Percentiles rank a stretch among this genome's conserved stretches.
These are phyloP conservation scores for Conomelus anceps DNA, from an alignment of 2,888 invertebrate genomes.

Conservation along the genomic window DNA sequence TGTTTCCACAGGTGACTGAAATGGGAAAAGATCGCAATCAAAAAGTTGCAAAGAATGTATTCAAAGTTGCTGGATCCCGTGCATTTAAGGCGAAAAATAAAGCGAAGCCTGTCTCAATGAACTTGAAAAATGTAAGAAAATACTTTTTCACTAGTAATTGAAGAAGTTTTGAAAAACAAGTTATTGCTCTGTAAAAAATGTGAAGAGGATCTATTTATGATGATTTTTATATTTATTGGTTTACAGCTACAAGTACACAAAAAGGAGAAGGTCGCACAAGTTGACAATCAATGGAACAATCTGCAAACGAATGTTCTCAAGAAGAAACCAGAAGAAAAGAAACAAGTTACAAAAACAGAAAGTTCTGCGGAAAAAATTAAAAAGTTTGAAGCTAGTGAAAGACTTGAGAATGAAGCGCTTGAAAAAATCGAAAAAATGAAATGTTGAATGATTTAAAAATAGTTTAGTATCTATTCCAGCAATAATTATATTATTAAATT, in stretches of 20 bases:
- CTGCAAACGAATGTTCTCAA: slow-evolving; percentile 37
- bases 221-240: background rate
- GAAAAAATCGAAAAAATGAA: slow-evolving; percentile 28
- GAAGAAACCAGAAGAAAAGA: slow-evolving; percentile 28
- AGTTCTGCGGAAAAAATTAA: slow-evolving; percentile 19
- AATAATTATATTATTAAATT: background rate
- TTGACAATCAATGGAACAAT: slow-evolving; percentile 40
- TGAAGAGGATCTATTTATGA: background rate
- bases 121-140: slow-evolving; percentile 36
- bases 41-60: slow-evolving; percentile 35
- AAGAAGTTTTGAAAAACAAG: background rate
- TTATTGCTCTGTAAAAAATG: background rate
- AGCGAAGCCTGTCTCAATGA: slow-evolving; percentile 34
- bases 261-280: slow-evolving; percentile 37
- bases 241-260: slow-evolving; percentile 35
- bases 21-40: slow-evolving; percentile 20
- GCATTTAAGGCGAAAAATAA: slow-evolving; percentile 39
- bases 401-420: slow-evolving; percentile 26
- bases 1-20: slow-evolving; percentile 8
- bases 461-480: background rate
- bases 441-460: slow-evolving; percentile 20
- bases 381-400: slow-evolving; percentile 21
- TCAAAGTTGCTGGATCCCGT: slow-evolving; percentile 38
- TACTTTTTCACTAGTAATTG: background rate
- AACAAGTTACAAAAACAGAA: background rate